Evolutionary conservation across 2,888 invertebrate species (phyloP).

Genomic region (Pocota personata): DNA sequence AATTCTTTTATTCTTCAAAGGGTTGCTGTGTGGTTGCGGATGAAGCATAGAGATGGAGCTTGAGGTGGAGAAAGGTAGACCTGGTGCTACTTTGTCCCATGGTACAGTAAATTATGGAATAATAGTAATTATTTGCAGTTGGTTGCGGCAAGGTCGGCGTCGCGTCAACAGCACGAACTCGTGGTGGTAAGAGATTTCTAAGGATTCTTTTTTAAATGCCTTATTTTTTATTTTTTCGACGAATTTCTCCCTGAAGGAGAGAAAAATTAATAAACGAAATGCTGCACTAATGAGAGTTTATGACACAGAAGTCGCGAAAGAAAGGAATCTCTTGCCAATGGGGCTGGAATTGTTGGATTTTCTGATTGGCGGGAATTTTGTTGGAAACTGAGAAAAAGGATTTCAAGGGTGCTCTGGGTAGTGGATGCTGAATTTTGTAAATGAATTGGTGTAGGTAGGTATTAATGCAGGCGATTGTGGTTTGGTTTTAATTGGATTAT

Average conservation of each 20-base stretch:
- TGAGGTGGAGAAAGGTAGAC: constrained; percentile 27
- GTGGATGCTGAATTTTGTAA: constrained; percentile 34
- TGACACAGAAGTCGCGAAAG: constrained; percentile 63
- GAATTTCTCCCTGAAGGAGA: constrained; percentile 58
- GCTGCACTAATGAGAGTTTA: constrained; percentile 74
- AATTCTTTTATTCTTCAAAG: constrained; percentile 31
- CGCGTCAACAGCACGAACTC: constrained; percentile 48
- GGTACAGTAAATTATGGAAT: constrained; percentile 72
- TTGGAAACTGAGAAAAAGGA: background rate
- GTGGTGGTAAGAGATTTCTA: constrained; percentile 57
- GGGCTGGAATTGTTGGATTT: constrained; percentile 4
- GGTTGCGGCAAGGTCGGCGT: constrained; percentile 71
- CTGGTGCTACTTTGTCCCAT: constrained; percentile 70
- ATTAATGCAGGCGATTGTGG: background rate
- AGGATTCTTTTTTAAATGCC: constrained; percentile 55
- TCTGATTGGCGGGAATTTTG: constrained; percentile 40
- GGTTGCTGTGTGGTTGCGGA: constrained; percentile 8
- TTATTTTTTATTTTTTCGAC: constrained; percentile 29
- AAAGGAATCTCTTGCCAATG: background rate
- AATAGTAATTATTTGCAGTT: constrained; percentile 74
- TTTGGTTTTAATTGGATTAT: background rate
- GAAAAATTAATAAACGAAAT: constrained; percentile 72
- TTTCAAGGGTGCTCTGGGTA: constrained; percentile 9
- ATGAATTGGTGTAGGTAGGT: background rate
- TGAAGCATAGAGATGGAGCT: constrained; percentile 2